Evolutionary conservation across 2,797 vertebrate genomes (phyloP).

Genomic region (Chaetodon trifasciatus): DNA sequence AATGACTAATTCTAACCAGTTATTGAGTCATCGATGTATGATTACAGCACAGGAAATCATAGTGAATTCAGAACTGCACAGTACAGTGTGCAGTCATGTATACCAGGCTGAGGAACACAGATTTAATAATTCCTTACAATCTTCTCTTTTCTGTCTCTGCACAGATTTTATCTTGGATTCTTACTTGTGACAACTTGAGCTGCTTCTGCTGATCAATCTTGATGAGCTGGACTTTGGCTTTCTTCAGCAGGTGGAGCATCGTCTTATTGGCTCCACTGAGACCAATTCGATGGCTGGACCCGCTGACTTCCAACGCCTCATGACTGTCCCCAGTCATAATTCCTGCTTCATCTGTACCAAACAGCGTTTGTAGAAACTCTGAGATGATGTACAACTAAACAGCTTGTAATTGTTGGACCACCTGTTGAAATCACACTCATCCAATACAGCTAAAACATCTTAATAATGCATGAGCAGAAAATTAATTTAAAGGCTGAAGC

Average conservation of each 20-base stretch:
- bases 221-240: constrained; percentile 94
- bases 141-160: not conserved
- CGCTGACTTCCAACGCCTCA: constrained; percentile 64
- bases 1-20: not conserved
- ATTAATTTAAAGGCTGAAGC: not conserved
- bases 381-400: not conserved
- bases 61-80: not conserved
- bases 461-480: not conserved
- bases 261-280: constrained; percentile 91
- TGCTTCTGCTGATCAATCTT: constrained; percentile 95
- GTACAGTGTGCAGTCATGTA: no score
- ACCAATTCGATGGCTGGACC: constrained; percentile 72
- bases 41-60: not conserved
- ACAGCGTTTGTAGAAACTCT: constrained; percentile 8
- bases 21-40: not conserved
- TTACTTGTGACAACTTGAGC: constrained; percentile 87
- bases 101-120: not conserved
- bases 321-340: constrained; percentile 21
- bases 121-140: not conserved
- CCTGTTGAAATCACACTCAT: not conserved
- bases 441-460: not conserved
- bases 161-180: not conserved
- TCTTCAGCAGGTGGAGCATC: constrained; percentile 93
- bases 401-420: accelerated
- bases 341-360: constrained; percentile 51